Evolutionary conservation across 2,113 vertebrate genomes (phyloP), one percentile per base, ranked within the genome.

Genomic region (Microcebus murinus): DNA sequence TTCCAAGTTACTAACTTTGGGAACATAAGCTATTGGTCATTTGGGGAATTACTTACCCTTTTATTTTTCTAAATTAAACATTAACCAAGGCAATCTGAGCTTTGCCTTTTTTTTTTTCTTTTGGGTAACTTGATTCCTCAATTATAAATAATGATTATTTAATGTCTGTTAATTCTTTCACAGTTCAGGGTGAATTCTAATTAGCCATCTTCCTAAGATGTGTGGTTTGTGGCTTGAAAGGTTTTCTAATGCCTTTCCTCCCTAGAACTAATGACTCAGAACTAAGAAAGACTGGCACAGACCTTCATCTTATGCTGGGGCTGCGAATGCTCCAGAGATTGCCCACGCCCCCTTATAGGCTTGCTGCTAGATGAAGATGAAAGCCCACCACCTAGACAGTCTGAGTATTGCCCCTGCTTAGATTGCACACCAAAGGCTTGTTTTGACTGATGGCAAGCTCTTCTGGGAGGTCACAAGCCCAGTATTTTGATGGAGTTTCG

Each of bases 71-170:
- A 97, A 89, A 97, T 97, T 96, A 98, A 98, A 97, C 95, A 95
- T 98, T 98, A 98, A 96, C 92, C 93, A 92, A 97, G 90, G 95
- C 97, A 91, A 14, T 94, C 76, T 96, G 93, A 97, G 95, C 71
- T 98, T 31, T 36, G 88, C 65, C 84, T 94, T 71, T 82, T 94
- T 88, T 36, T 95, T 65, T 88, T 95, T 65, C 50, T 97, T 96
- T 97, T 97, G 97, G 76, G 84, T 96, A 98, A 98, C 97, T 98
- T 98, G 97, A 98, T 98, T 97, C 98, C 90, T 88, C 98, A 98
- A 97, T 99, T 98, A 98, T 98, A 98, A 98, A 97, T 98, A 98
- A 98, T 98, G 97, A 98, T 98, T 98, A 98, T 97, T 99, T 98
- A 98, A 98, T 97, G 97, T 95, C 91, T 95, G 95, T 92, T 97